Evolutionary conservation across 2,113 vertebrate species (phyloP).

Genomic region (Hyperopisus bebe): DNA sequence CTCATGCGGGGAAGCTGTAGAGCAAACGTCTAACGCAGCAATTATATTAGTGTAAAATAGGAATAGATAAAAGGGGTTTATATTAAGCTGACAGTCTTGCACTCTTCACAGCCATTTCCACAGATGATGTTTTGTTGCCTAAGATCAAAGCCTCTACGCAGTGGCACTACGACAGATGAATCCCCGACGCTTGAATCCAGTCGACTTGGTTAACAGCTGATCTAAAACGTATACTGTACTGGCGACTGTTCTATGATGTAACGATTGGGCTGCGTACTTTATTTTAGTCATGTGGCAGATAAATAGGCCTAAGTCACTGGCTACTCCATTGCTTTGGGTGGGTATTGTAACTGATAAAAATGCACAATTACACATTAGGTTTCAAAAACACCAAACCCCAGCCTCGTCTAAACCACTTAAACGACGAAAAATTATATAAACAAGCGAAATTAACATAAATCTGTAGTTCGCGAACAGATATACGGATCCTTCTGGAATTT

Average conservation of each 20-base stretch:
- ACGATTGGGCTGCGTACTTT: background rate
- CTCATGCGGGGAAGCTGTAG: background rate
- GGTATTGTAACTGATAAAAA: background rate
- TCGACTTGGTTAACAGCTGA: background rate
- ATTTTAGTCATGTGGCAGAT: background rate
- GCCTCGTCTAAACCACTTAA: background rate
- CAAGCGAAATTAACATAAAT: conserved; percentile 21
- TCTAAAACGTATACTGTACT: background rate
- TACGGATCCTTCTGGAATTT: conserved; percentile 40
- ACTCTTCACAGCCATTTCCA: background rate
- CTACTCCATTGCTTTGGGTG: background rate
- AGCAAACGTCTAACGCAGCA: background rate
- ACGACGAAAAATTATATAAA: conserved; percentile 24
- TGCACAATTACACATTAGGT: background rate
- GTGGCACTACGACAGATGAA: background rate
- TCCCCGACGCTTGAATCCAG: background rate
- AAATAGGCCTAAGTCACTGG: background rate
- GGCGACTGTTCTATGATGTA: background rate
- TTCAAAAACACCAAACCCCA: background rate
- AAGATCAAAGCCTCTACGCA: background rate
- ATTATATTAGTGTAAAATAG: background rate
- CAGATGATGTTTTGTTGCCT: background rate
- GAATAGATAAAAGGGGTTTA: background rate
- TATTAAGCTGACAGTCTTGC: background rate
- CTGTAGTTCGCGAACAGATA: conserved; percentile 27